Conservation (phyloP, 1,140 invertebrate genomes). For the silkworm (Bombyx mori) region ASM3026992v2 NC_085131.1:1369501-1370000, state of each 20-base stretch:
- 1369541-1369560: no score
- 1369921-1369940: no score
- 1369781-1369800: slow-evolving; percentile 36
- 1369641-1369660: slow-evolving; percentile 40
- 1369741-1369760: slow-evolving; percentile 60
- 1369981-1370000: no score
- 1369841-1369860: slow-evolving; percentile 35
- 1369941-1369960: no score
- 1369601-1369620: slow-evolving; percentile 44
- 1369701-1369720: slow-evolving; percentile 28
- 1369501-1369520: no score
- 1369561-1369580: no score
- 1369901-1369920: no score
- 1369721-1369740: slow-evolving; percentile 41
- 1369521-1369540: no score
- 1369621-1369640: slow-evolving; percentile 57
- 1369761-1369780: slow-evolving; percentile 47
- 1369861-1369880: slow-evolving; percentile 6
- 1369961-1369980: no score
- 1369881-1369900: no score
- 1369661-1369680: slow-evolving; percentile 38
- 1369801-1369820: slow-evolving; percentile 46
- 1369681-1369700: slow-evolving; percentile 26
- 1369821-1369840: slow-evolving; percentile 16
- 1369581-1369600: slow-evolving; percentile 4